A percentile compares a stretch with the other conserved stretches of the same genome.
phyloP scores from a whole-genome alignment of 2,888 invertebrate genomes.

The Plagiodera versicolora region DNA sequence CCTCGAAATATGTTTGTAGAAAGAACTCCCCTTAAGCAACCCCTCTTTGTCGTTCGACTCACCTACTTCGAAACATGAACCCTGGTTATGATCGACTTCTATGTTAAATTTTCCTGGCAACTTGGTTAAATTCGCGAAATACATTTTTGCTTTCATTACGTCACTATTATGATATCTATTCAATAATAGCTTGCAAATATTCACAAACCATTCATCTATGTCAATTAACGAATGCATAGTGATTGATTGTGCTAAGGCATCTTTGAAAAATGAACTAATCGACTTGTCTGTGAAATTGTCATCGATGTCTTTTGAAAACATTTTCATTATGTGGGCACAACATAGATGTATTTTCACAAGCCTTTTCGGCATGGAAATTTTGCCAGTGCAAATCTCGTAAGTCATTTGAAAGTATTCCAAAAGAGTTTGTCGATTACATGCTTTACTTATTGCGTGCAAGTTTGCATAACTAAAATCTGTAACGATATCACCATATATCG shows the following conservation, averaged over 20 bases:
- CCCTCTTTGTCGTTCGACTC: not conserved
- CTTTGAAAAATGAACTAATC: too few relatives aligned
- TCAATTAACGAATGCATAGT: not conserved
- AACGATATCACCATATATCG: not conserved
- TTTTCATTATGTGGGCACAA: not conserved
- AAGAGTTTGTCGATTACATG: not conserved
- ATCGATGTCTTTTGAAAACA: not conserved
- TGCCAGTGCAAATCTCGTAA: not conserved
- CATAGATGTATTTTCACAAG: too few relatives aligned
- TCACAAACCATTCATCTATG: not conserved
- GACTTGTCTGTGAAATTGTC: not conserved
- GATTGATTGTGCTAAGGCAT: not conserved
- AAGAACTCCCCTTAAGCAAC: not conserved
- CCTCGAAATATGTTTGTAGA: not conserved
- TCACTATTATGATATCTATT: too few relatives aligned
- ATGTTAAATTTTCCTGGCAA: not conserved
- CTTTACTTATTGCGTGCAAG: not conserved
- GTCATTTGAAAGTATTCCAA: not conserved
- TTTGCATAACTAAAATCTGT: slow-evolving; percentile 9
- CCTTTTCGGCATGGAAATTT: not conserved
- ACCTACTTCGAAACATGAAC: too few relatives aligned
- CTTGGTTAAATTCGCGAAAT: too few relatives aligned
- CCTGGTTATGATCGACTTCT: not conserved
- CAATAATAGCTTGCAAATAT: not conserved
- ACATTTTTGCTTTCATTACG: too few relatives aligned